Evolutionary conservation across 2,888 invertebrate genomes (phyloP), one percentile per base, ranked within the genome.

Genomic region (Metacarcinus magister): DNA sequence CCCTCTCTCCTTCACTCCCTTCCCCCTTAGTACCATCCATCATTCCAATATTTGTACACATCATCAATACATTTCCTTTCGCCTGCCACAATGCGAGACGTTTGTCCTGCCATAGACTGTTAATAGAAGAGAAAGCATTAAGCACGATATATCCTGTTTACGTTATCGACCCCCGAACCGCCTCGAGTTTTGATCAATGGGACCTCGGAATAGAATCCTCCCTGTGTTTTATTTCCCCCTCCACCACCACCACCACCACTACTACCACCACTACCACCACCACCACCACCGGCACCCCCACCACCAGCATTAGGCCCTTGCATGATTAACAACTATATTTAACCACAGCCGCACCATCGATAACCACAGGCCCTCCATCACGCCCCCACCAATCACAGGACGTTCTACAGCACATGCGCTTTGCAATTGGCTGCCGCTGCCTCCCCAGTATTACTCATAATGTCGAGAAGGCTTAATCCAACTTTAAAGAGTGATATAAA

Each of bases 291-390:
- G n/a, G n/a, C n/a, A 2, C 3, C 54, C 13, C 54, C 91, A 95
- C 90, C 91, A 82, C 60, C 95, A 82, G 92, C 92, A 95, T 92
- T 92, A 95, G 75, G 82, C 92, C 90, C 95, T 92, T 95, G 95
- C 95, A 95, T 95, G 95, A 95, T 95, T 95, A 95, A 95, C 95
- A 92, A 92, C 95, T 95, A 95, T 95, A 95, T 95, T 95, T 95
- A 95, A 95, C 95, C 92, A 75, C 92, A 75, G 91, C 43, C 92
- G 92, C 43, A 28, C 92, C 95, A 95, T 95, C 95, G 75, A 95
- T 95, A 95, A 92, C 95, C 75, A 94, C 95, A n/a, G 54, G 32
- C 75, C 92, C 48, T 44, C 75, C 95, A 92, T 92, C 92, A 95
- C 75, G 39, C 16, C 95, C 95, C 95, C 67, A 54, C 95, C 95